These are phyloP conservation scores for Pycnonotus jocosus DNA, from an alignment of 2,113 vertebrate species.

Conservation along the genomic window DNA sequence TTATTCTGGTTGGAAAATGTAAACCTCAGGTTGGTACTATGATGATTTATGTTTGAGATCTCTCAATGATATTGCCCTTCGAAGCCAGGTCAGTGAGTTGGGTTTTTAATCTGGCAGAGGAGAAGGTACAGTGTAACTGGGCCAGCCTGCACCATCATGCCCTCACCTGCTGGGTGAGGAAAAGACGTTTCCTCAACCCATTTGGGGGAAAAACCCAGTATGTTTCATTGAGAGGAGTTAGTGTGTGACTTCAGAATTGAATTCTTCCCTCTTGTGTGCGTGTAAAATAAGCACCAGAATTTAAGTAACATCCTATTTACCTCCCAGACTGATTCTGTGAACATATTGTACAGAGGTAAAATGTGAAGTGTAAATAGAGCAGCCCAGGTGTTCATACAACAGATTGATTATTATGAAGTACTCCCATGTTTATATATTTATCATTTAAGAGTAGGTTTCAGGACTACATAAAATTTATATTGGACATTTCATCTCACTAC, in stretches of 20 bases:
- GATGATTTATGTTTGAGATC: not conserved
- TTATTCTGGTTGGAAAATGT: not conserved
- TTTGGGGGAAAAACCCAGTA: not conserved
- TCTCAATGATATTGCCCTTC: not conserved
- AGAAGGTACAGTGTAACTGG: not conserved
- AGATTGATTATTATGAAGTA: not conserved
- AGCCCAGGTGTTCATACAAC: not conserved
- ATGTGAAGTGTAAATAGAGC: not conserved
- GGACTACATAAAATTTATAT: not conserved
- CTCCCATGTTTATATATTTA: not conserved
- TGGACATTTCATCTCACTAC: not conserved
- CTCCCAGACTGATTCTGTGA: not conserved
- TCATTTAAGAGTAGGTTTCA: not conserved
- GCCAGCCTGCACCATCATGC: fast-evolving
- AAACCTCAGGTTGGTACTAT: not conserved
- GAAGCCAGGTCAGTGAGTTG: not conserved
- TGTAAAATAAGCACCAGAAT: not conserved
- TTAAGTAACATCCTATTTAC: not conserved
- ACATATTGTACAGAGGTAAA: not conserved
- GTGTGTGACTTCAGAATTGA: not conserved
- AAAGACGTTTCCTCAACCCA: not conserved
- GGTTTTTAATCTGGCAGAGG: not conserved
- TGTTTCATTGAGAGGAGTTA: not conserved
- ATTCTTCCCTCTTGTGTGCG: not conserved
- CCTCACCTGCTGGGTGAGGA: not conserved